phyloP scores from a whole-genome alignment of 2,797 vertebrate genomes.

The Eutrigla gurnardus region DNA sequence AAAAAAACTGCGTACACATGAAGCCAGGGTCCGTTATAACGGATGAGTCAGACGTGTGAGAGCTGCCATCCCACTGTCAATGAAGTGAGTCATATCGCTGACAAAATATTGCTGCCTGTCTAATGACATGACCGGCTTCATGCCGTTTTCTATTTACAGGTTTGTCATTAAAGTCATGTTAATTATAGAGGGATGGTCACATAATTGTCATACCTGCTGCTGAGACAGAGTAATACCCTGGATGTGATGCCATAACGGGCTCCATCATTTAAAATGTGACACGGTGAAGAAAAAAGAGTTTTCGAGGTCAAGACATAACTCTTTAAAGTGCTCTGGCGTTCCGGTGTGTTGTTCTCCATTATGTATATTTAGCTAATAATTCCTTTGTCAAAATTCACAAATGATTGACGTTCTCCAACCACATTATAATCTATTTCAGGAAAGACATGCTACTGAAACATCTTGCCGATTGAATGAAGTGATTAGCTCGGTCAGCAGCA shows the following conservation, averaged over 20 bases:
- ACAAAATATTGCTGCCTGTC: conserved; percentile 7
- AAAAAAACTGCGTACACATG: conserved; percentile 4
- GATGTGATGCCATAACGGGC: conserved; percentile 34
- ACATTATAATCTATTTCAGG: conserved; percentile 12
- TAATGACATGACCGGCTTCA: conserved; percentile 14
- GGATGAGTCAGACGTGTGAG: background rate
- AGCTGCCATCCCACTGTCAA: background rate
- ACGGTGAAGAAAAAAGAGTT: conserved; percentile 12
- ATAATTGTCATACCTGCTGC: conserved; percentile 45
- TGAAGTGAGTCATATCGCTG: conserved; percentile 7
- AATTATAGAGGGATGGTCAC: conserved; percentile 38
- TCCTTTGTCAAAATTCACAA: background rate
- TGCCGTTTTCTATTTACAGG: conserved; percentile 26
- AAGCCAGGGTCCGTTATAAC: background rate
- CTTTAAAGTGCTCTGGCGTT: background rate
- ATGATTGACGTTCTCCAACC: background rate
- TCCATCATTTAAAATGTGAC: conserved; percentile 46
- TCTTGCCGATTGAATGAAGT: conserved; percentile 29
- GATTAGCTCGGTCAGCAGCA: conserved; percentile 49
- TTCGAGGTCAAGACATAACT: conserved; percentile 7
- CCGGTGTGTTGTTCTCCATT: background rate
- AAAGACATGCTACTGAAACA: conserved; percentile 7
- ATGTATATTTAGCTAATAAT: conserved; percentile 9
- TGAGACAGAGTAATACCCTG: conserved; percentile 29
- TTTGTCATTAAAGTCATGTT: conserved; percentile 52